phyloP scores from a whole-genome alignment of 1,140 invertebrate genomes.

The Zaprionus kolodkinae region DNA sequence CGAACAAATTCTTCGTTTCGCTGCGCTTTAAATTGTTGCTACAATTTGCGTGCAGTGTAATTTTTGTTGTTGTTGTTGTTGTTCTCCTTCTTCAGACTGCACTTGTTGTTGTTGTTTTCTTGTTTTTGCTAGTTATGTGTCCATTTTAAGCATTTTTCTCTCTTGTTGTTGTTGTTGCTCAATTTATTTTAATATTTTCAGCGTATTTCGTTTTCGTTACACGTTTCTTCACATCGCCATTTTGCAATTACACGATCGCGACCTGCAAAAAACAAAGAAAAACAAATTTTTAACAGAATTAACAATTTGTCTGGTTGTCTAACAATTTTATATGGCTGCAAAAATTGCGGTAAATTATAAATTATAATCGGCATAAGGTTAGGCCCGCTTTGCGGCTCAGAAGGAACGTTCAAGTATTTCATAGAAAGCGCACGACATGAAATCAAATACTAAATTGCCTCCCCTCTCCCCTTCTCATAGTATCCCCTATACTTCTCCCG shows the following conservation, averaged over 20 bases:
- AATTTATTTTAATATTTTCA: slow-evolving; percentile 37
- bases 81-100: slow-evolving; percentile 32
- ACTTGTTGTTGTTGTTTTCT: slow-evolving; percentile 25
- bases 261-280: slow-evolving; percentile 39
- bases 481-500: neutral
- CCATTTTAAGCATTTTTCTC: slow-evolving; percentile 41
- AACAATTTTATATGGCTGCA: slow-evolving; percentile 9
- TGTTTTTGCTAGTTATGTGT: slow-evolving; percentile 38
- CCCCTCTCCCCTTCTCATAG: slow-evolving; percentile 19
- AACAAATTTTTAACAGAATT: slow-evolving; percentile 24
- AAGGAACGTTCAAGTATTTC: slow-evolving; percentile 21
- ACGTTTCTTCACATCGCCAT: slow-evolving; percentile 46
- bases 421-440: slow-evolving; percentile 25
- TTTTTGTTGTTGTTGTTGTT: slow-evolving; percentile 21
- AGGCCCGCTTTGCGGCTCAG: slow-evolving; percentile 9
- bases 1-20: slow-evolving; percentile 53
- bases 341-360: slow-evolving; percentile 18
- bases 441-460: neutral
- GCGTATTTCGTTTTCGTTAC: slow-evolving; percentile 37
- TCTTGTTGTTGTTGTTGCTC: slow-evolving; percentile 27
- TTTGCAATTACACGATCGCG: slow-evolving; percentile 43
- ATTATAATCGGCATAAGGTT: slow-evolving; percentile 22
- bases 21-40: slow-evolving; percentile 51
- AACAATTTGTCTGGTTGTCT: slow-evolving; percentile 16
- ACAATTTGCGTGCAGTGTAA: slow-evolving; percentile 26